These are phyloP conservation scores for Saccopteryx bilineata DNA, from an alignment of 2,113 vertebrate species.

Conservation along the genomic window DNA sequence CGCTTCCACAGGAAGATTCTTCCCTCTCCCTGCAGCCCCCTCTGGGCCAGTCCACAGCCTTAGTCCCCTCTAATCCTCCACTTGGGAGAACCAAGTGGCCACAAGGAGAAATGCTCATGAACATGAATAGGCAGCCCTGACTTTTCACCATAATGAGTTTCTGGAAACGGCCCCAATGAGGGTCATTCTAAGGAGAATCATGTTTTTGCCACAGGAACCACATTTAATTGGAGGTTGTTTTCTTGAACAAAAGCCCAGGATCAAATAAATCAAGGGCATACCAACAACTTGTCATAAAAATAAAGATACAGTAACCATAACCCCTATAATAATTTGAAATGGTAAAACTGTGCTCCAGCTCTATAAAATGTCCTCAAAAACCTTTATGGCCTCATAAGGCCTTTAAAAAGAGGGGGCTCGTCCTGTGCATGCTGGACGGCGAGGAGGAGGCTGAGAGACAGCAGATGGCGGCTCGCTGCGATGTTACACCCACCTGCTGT, in stretches of 20 bases:
- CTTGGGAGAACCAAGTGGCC: slow-evolving; percentile 36
- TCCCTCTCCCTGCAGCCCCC: slow-evolving; percentile 26
- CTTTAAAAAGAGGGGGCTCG: slow-evolving; percentile 35
- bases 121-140: not conserved
- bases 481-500: not conserved
- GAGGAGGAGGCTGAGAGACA: not conserved
- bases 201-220: slow-evolving; percentile 74
- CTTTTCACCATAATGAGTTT: slow-evolving; percentile 68
- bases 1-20: slow-evolving; percentile 34
- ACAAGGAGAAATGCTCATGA: not conserved
- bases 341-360: slow-evolving; percentile 58
- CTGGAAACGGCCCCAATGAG: slow-evolving; percentile 61
- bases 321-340: slow-evolving; percentile 74
- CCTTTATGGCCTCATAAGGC: slow-evolving; percentile 71
- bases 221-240: slow-evolving; percentile 74
- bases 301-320: slow-evolving; percentile 65
- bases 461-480: not conserved
- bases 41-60: slow-evolving; percentile 46
- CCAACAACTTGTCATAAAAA: slow-evolving; percentile 77
- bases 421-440: not conserved
- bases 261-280: slow-evolving; percentile 74
- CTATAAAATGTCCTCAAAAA: slow-evolving; percentile 73
- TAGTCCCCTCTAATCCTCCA: slow-evolving; percentile 61
- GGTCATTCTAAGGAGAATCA: slow-evolving; percentile 71
- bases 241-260: slow-evolving; percentile 64